phyloP scores from a whole-genome alignment of 2,797 vertebrate genomes.

The Onychomys leucogaster region DNA sequence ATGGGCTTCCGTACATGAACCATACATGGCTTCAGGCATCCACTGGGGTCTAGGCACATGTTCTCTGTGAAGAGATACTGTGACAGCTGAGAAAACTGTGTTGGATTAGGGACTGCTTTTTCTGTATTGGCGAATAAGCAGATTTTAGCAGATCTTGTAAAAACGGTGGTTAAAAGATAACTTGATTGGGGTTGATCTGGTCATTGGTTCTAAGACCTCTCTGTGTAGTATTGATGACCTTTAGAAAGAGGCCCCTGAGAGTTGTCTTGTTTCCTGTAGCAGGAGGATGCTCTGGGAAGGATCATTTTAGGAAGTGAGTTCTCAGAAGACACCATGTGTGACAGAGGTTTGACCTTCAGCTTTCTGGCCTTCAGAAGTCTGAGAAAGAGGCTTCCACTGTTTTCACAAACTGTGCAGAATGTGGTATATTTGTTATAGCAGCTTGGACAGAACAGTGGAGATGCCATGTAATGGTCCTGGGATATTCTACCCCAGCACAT shows the following conservation, averaged over 20 bases:
- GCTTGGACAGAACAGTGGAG: not conserved
- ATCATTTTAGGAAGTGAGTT: not conserved
- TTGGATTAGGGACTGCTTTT: not conserved
- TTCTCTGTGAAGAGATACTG: not conserved
- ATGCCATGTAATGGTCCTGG: fast-evolving
- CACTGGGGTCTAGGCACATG: not conserved
- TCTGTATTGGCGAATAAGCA: not conserved
- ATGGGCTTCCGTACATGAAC: no score
- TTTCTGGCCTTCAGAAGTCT: not conserved
- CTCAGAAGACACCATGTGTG: not conserved
- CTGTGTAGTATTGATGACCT: not conserved
- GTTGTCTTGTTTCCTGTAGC: not conserved
- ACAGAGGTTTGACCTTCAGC: not conserved
- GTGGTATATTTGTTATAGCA: not conserved
- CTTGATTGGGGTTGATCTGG: not conserved
- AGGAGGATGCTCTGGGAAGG: not conserved
- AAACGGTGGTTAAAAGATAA: not conserved
- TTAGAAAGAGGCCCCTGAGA: not conserved
- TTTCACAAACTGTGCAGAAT: no score
- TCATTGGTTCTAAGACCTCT: no score
- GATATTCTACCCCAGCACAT: no score
- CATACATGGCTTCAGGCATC: no score
- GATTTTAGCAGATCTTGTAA: not conserved
- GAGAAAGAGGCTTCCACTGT: not conserved
- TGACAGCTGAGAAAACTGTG: not conserved